A percentile compares a stretch with the other conserved stretches of the same genome.
These are phyloP conservation scores for Actenoides hombroni DNA, from an alignment of 2,113 vertebrate species.

Conservation along the genomic window DNA sequence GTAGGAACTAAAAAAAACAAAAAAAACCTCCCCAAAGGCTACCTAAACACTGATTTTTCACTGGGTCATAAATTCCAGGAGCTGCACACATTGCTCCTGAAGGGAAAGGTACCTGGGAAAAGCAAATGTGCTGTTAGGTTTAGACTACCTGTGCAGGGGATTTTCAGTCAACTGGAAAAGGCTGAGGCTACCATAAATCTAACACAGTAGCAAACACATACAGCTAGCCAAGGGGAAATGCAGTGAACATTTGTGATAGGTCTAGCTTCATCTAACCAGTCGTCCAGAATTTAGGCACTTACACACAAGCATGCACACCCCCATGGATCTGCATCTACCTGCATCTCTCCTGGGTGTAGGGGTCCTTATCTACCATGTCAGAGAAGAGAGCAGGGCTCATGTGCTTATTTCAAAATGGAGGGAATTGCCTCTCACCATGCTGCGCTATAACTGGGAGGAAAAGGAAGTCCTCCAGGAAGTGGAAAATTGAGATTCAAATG, in stretches of 20 bases:
- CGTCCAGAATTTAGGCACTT: background rate
- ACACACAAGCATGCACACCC: background rate
- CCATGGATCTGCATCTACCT: background rate
- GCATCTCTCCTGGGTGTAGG: background rate
- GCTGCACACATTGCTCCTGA: background rate
- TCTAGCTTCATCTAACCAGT: background rate
- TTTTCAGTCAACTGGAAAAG: background rate
- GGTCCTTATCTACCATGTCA: background rate
- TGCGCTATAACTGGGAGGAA: background rate
- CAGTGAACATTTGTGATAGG: background rate
- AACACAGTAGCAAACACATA: background rate
- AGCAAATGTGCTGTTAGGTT: background rate
- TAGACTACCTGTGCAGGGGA: background rate
- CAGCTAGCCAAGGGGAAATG: background rate
- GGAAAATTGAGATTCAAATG: background rate
- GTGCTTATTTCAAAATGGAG: background rate
- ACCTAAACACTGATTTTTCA: background rate
- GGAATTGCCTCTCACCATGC: background rate
- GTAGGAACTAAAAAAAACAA: background rate
- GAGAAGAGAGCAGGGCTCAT: background rate
- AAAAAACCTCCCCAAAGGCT: background rate
- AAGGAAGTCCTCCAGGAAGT: background rate
- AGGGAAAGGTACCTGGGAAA: background rate
- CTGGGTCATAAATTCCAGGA: background rate
- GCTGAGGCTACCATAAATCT: background rate